Conservation (phyloP, 1,140 invertebrate species). For the Gyrodactylus salaris region DNA sequence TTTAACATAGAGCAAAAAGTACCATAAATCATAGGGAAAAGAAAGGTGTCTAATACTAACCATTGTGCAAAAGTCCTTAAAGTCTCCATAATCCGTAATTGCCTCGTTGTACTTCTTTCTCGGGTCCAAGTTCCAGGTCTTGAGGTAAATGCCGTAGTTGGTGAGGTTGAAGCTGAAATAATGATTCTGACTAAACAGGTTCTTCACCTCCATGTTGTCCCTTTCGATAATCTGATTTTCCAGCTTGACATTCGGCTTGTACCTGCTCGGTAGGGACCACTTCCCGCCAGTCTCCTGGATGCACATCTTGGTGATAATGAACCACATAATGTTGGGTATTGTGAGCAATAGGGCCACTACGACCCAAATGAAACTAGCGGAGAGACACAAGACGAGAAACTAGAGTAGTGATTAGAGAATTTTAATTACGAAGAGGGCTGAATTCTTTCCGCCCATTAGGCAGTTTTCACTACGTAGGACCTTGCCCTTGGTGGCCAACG, state of each 20-base stretch:
- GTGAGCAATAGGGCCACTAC: neutral
- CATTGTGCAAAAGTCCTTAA: no score
- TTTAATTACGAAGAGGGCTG: neutral
- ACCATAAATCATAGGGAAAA: neutral
- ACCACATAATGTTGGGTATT: neutral
- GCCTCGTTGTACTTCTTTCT: no score
- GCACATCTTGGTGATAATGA: neutral
- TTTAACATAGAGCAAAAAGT: neutral
- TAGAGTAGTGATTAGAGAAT: neutral
- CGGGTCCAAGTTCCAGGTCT: no score
- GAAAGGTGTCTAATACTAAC: no score
- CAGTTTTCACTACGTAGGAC: neutral
- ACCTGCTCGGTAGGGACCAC: neutral
- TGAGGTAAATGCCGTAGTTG: neutral
- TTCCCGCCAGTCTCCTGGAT: neutral
- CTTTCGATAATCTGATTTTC: no score
- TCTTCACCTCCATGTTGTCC: no score
- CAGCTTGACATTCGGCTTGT: no score
- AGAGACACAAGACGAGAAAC: neutral
- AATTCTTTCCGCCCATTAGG: neutral
- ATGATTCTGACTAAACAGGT: no score
- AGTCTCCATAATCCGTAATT: neutral
- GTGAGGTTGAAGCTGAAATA: neutral
- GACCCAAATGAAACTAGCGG: neutral
- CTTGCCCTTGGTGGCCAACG: neutral